Base-by-base conservation (phyloP, 2,888 invertebrate species). In the Choristoneura rosaceana region DNA sequence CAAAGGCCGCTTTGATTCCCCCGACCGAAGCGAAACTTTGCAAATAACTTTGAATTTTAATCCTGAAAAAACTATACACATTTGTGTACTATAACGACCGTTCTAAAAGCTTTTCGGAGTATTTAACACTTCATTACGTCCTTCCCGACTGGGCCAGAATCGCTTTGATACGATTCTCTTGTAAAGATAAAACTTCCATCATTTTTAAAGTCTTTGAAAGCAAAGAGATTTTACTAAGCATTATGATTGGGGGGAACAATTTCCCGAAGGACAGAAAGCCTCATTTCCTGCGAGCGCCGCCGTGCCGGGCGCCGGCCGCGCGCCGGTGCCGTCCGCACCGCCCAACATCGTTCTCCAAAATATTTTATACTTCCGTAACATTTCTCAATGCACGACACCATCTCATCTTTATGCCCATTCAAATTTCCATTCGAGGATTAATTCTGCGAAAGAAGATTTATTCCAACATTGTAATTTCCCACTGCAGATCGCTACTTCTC, bases 221-320 rank as follows among this genome's bases (percentile, higher is more conserved):
- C 84, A 84, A 86, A 84, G 84, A 87, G 88, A 88, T 91, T 89
- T 82, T 84, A 87, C 86, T 88, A 86, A 88, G 87, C 87, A 89
- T 89, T 91, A 91, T 92, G 91, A 91, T 92, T 90, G 87, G 88
- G 85, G 88, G 88, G 90, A 89, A 90, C 91, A 91, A 92, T 93
- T 92, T 93, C 93, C 93, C 93, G 90, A 79, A 86, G 92, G 86
- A 86, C 90, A 89, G 90, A 88, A 88, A 87, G 87, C 84, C 91
- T 93, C 92, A 93, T 94, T 94, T 94, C 93, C 93, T 91, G 88
- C 76, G 80, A 85, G 85, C 84, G 85, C 86, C 84, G 85, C 81
- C 83, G 80, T 80, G 81, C 81, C 83, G 82, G 45, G 43, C 38
- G 62, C 43, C 62, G 70, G 58, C 38, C 50, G 12, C 58, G 41